Conservation (phyloP, 2,888 invertebrate genomes). For the Anoncus sp. region DNA sequence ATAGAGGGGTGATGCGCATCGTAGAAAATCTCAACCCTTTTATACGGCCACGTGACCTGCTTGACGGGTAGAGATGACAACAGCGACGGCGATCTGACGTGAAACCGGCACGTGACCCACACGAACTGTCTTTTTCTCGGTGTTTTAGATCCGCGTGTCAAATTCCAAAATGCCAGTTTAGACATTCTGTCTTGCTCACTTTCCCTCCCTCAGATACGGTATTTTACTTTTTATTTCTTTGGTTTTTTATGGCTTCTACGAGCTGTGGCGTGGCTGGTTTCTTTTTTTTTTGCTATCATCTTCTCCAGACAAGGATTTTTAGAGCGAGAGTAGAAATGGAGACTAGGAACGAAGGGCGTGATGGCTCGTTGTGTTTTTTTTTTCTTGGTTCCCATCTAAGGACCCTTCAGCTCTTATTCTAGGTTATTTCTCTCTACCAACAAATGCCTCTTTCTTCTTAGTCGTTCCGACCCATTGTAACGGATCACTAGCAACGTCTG, state of each 20-base stretch:
- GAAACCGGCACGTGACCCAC: slow-evolving; percentile 75
- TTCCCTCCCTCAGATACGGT: slow-evolving; percentile 44
- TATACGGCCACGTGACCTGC: slow-evolving; percentile 81
- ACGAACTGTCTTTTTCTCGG: slow-evolving; percentile 49
- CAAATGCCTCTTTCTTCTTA: slow-evolving; percentile 11
- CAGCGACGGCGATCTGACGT: slow-evolving; percentile 66
- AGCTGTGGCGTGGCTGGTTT: slow-evolving; percentile 16
- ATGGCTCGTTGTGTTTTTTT: slow-evolving; percentile 44
- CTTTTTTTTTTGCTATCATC: slow-evolving; percentile 55
- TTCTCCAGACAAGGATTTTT: slow-evolving; percentile 11
- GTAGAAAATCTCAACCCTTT: slow-evolving; percentile 82
- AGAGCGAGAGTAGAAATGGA: slow-evolving; percentile 25
- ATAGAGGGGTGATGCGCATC: slow-evolving; percentile 39
- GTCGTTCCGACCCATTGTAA: slow-evolving; percentile 34
- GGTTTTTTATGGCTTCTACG: slow-evolving; percentile 15
- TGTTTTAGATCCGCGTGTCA: slow-evolving; percentile 82
- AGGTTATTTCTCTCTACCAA: slow-evolving; percentile 36
- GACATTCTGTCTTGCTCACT: slow-evolving; percentile 29
- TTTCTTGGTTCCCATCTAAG: slow-evolving; percentile 8
- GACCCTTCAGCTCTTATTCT: slow-evolving; percentile 32
- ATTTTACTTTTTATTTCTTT: slow-evolving; percentile 38
- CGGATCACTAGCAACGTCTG: slow-evolving; percentile 18
- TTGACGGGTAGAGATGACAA: slow-evolving; percentile 70
- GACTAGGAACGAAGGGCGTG: slow-evolving; percentile 22
- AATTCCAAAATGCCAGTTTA: slow-evolving; percentile 77